These are phyloP conservation scores for Carassius carassius DNA, from an alignment of 2,113 vertebrate species.

Conservation along the genomic window DNA sequence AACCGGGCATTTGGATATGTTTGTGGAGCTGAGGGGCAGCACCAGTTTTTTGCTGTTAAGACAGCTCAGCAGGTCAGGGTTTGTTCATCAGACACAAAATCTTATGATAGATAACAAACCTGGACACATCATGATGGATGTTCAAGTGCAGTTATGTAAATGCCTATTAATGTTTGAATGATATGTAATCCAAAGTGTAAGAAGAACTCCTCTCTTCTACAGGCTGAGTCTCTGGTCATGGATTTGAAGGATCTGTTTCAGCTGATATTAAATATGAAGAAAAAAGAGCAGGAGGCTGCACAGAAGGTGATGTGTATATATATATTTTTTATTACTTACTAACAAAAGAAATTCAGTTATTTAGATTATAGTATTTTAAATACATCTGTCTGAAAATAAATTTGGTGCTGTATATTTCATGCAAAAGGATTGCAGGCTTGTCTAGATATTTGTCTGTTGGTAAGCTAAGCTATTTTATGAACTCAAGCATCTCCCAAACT, in stretches of 20 bases:
- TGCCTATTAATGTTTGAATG: background rate
- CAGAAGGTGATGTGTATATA: constrained; percentile 62
- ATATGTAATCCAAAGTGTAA: background rate
- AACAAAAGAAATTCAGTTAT: background rate
- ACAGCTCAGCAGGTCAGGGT: constrained; percentile 87
- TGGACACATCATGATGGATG: background rate
- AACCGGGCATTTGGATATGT: constrained; percentile 95
- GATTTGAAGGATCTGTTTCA: constrained; percentile 98
- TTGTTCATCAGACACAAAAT: background rate
- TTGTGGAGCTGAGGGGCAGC: constrained; percentile 93
- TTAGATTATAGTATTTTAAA: background rate
- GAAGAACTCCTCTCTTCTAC: background rate
- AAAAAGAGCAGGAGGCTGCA: constrained; percentile 84
- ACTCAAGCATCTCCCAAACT: background rate
- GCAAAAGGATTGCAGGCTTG: background rate
- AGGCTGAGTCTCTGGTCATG: constrained; percentile 92
- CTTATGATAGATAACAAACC: background rate
- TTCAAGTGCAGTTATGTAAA: background rate
- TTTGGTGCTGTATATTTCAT: background rate
- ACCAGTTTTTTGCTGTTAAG: constrained; percentile 98
- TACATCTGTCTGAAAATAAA: background rate
- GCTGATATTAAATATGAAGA: constrained; percentile 91
- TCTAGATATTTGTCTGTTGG: background rate
- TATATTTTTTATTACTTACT: background rate
- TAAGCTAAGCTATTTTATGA: background rate